These are phyloP conservation scores for Dexiosoma caninum DNA, from an alignment of 2,888 invertebrate genomes.

Conservation along the genomic window DNA sequence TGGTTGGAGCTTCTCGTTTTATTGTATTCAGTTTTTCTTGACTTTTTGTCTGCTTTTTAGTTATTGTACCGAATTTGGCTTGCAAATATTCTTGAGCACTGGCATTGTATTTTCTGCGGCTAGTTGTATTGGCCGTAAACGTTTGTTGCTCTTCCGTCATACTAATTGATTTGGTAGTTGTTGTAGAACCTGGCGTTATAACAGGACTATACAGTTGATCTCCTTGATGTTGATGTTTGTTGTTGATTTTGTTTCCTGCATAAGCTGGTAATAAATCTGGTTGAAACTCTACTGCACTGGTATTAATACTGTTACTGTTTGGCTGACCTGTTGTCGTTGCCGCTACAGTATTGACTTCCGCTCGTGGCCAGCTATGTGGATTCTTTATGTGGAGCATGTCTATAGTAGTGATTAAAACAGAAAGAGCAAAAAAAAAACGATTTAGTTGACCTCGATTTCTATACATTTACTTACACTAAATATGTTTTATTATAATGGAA, in stretches of 20 bases:
- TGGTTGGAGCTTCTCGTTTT: conserved; percentile 51
- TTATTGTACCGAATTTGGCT: conserved; percentile 64
- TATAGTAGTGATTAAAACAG: conserved; percentile 30
- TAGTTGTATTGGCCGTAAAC: conserved; percentile 50
- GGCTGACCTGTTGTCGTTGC: conserved; percentile 34
- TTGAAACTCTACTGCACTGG: conserved; percentile 67
- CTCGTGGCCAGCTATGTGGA: conserved; percentile 57
- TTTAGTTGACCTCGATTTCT: background rate
- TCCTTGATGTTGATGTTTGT: conserved; percentile 52
- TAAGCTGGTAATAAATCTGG: conserved; percentile 70
- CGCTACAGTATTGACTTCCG: conserved; percentile 50
- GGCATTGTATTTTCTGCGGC: conserved; percentile 67
- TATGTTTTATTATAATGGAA: too few species aligned
- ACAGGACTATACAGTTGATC: conserved; percentile 64
- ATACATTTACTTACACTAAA: background rate
- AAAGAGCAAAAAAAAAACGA: background rate
- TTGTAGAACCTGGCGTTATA: conserved; percentile 54
- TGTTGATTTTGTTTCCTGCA: conserved; percentile 63
- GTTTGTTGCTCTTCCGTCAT: conserved; percentile 64
- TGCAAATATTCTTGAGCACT: conserved; percentile 68
- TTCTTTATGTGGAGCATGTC: conserved; percentile 64
- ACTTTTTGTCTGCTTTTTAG: conserved; percentile 50
- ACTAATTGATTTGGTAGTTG: conserved; percentile 65
- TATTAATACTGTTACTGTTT: conserved; percentile 31
- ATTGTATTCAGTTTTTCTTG: conserved; percentile 53